Evolutionary conservation across 1,140 invertebrate genomes (phyloP).

Genomic region (Papilio machaon): DNA sequence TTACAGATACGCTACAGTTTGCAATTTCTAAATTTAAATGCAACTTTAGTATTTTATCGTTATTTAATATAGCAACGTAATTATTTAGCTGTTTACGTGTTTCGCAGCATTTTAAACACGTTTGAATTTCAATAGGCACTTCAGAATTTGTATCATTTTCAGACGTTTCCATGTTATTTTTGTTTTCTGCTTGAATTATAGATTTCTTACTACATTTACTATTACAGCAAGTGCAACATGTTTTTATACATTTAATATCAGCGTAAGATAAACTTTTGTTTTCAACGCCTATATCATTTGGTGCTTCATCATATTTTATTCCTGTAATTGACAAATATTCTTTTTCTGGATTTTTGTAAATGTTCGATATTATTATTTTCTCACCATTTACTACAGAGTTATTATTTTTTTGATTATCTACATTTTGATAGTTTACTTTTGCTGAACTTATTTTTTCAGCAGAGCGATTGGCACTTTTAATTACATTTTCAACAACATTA

Average conservation of each 20-base stretch:
- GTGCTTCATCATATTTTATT: slow-evolving; percentile 16
- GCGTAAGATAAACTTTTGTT: not conserved
- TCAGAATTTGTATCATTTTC: not conserved
- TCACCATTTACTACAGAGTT: slow-evolving; percentile 12
- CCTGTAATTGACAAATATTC: slow-evolving; percentile 39
- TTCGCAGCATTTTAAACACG: not conserved
- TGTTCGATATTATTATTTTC: slow-evolving; percentile 39
- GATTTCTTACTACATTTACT: slow-evolving; percentile 4
- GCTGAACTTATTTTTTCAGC: not conserved
- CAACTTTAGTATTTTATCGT: slow-evolving; percentile 51
- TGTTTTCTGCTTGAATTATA: not conserved
- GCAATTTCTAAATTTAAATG: slow-evolving; percentile 59
- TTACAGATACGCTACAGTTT: slow-evolving; percentile 38
- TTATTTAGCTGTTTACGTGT: slow-evolving; percentile 20
- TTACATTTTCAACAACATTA: not conserved
- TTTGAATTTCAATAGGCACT: slow-evolving; percentile 6
- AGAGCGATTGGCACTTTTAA: not conserved
- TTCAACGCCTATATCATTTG: slow-evolving; percentile 4
- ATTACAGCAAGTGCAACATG: not conserved
- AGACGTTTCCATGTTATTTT: slow-evolving; percentile 8
- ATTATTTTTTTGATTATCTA: slow-evolving; percentile 1
- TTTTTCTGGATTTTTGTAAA: slow-evolving; percentile 44
- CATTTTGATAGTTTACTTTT: not conserved
- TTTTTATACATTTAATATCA: slow-evolving; percentile 6
- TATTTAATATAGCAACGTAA: slow-evolving; percentile 42